Percentiles rank a stretch among this genome's conserved stretches.
These are phyloP conservation scores for Tretioscincus oriximinensis DNA, from an alignment of 2,113 vertebrate species.

Conservation along the genomic window DNA sequence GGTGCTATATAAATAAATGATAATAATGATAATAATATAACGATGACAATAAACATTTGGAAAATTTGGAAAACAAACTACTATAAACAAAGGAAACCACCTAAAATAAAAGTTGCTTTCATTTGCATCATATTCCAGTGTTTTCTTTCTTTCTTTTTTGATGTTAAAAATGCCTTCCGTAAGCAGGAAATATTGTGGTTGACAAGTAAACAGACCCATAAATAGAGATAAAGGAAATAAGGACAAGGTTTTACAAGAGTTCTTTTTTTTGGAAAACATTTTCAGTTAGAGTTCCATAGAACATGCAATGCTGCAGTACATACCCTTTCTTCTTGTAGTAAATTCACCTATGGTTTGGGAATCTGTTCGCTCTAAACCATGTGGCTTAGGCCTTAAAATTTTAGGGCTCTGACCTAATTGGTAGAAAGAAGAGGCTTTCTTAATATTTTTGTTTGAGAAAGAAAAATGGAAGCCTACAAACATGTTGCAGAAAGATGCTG, in stretches of 20 bases:
- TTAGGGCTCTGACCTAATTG: conserved; percentile 99
- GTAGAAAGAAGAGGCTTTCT: conserved; percentile 92
- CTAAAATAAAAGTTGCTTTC: conserved; percentile 2
- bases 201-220: background rate
- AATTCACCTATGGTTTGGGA: conserved; percentile 99
- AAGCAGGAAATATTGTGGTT: conserved; percentile 9
- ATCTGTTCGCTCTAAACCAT: conserved; percentile 99
- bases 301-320: conserved; percentile 83
- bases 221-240: conserved; percentile 39
- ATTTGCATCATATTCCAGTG: background rate
- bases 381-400: conserved; percentile 98
- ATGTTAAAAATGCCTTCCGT: conserved; percentile 17
- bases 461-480: conserved; percentile 66
- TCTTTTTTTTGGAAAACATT: conserved; percentile 39
- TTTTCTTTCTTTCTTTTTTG: background rate
- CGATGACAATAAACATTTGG: too few species aligned
- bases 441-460: conserved; percentile 79
- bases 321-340: conserved; percentile 97
- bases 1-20: too few species aligned
- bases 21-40: too few species aligned
- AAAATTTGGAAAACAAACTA: conserved; percentile 10
- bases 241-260: conserved; percentile 38
- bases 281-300: conserved; percentile 63
- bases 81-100: conserved; percentile 12
- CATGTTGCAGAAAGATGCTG: conserved; percentile 40